Percentiles rank a stretch among this genome's conserved stretches.
These are phyloP conservation scores for Alviniconcha marisindica DNA, from an alignment of 1,140 invertebrate genomes.

Conservation along the genomic window DNA sequence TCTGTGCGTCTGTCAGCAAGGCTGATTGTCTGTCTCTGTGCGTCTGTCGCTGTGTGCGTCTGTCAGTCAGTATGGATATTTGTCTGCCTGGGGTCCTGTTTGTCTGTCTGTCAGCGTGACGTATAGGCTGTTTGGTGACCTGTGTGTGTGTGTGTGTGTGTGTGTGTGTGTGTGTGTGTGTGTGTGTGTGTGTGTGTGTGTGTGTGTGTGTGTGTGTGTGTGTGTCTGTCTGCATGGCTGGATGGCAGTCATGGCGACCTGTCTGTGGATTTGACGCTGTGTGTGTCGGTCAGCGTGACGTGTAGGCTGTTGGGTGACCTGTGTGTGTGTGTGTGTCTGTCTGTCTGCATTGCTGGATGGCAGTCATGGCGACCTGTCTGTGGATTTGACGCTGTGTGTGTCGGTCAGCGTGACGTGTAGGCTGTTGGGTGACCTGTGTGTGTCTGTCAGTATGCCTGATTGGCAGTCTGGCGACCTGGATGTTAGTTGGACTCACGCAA, in stretches of 20 bases:
- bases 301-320: too few species aligned
- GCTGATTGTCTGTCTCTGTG: not conserved
- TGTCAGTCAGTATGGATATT: too few species aligned
- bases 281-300: too few species aligned
- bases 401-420: not conserved
- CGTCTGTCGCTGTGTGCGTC: too few species aligned
- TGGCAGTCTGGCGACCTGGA: not conserved
- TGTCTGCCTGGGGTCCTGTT: too few species aligned
- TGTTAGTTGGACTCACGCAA: too few species aligned
- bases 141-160: too few species aligned
- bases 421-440: not conserved
- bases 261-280: not conserved
- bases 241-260: not conserved
- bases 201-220: not conserved
- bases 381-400: not conserved
- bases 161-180: not conserved
- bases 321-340: not conserved
- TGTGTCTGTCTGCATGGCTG: not conserved
- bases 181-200: constrained; percentile 10
- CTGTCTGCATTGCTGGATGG: not conserved
- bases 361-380: not conserved
- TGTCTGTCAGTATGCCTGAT: not conserved
- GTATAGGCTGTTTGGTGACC: too few species aligned
- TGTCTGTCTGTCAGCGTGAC: too few species aligned
- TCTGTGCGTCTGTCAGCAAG: not conserved